These are phyloP conservation scores for Drosophila arawakana DNA, from an alignment of 1,140 invertebrate species.

Conservation along the genomic window DNA sequence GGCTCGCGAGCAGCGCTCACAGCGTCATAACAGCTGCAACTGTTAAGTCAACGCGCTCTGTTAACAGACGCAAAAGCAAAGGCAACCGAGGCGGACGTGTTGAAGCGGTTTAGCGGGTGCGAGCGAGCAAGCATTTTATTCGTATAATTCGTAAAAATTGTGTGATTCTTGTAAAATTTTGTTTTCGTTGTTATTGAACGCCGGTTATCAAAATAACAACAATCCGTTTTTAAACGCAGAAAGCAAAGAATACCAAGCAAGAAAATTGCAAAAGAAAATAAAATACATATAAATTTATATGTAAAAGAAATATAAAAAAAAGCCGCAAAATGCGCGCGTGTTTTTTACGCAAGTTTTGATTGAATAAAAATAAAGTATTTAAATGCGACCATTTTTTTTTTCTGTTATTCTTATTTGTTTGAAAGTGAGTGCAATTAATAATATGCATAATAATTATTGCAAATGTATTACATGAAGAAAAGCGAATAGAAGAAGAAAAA, in stretches of 20 bases:
- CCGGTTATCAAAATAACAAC: background rate
- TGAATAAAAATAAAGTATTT: background rate
- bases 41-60: slow-evolving; percentile 27
- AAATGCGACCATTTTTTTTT: slow-evolving; percentile 15
- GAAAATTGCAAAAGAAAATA: background rate
- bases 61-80: slow-evolving; percentile 51
- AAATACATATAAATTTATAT: slow-evolving; percentile 10
- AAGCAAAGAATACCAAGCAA: background rate
- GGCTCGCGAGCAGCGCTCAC: background rate
- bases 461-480: slow-evolving; percentile 8
- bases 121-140: slow-evolving; percentile 23
- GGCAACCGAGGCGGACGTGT: slow-evolving; percentile 42
- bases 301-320: slow-evolving; percentile 1
- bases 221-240: background rate
- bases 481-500: slow-evolving; percentile 3
- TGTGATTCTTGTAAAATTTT: background rate
- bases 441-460: slow-evolving; percentile 7
- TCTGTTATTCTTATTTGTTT: slow-evolving; percentile 30
- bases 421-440: slow-evolving; percentile 40
- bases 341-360: slow-evolving; percentile 17
- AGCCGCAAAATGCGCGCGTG: slow-evolving; percentile 48
- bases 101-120: slow-evolving; percentile 26
- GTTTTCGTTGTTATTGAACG: background rate
- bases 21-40: slow-evolving; percentile 16
- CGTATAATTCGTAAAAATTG: slow-evolving; percentile 36